Base-by-base conservation (phyloP, 2,113 vertebrate species). In the Collichthys lucidus region DNA sequence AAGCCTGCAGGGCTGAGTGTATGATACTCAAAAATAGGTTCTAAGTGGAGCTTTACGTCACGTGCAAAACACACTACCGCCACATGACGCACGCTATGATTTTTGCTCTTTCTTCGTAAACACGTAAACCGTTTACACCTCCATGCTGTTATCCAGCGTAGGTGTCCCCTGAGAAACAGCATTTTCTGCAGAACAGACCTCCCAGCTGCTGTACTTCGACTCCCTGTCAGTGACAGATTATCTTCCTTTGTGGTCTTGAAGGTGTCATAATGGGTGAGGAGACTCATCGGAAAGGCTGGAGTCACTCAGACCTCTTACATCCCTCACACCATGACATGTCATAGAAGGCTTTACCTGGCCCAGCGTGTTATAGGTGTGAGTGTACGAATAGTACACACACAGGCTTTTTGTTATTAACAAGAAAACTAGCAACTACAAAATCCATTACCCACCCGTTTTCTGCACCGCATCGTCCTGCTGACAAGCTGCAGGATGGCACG, bases 11-110 rank as follows among this genome's bases (percentile, higher is more conserved):
- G 66, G 35, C n/a, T 70, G 68, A 84, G 75, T 85, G 86, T 88
- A 70, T 77, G 83, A 91, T 91, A 88, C 78, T 91, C 77, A 80
- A 77, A 91, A 87, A 74, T 66, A 88, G 76, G 77, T 83, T 91
- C 88, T 86, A 65, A 90, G 79, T 84, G 81, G 87, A 91, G 84
- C 85, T 61, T 83, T 62, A 44, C 79, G 81, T 77, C 8, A 46
- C 86, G 79, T 69, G 80, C 88, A 90, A 91, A 90, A 86, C 88
- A 92, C 79, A 60, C 82, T 82, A 63, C 86, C 84, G 70, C 84
- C 87, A 86, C 65, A 80, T 86, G 88, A 92, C 29, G 72, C 89
- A 79, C 65, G 26, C 79, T 86, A 78, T 40, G 69, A 85, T 59
- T 62, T 61, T 35, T 76, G 6, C 12, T 22, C 44, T 74, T 74